Evolutionary conservation across 2,113 vertebrate genomes (phyloP).

Genomic region (Oceanites oceanicus): DNA sequence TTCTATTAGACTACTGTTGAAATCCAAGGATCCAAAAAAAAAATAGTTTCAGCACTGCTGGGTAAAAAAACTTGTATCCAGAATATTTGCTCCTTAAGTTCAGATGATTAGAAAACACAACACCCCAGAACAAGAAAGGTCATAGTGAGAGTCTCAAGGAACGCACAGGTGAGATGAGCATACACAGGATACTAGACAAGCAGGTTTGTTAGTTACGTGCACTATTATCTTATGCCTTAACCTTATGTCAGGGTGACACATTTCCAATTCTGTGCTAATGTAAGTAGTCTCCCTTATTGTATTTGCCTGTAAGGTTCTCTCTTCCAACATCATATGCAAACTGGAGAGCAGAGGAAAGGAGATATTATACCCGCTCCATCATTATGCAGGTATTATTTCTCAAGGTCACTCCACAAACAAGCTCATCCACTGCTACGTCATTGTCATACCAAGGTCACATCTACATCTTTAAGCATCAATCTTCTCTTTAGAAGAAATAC

Average conservation of each 20-base stretch:
- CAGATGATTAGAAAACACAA: background rate
- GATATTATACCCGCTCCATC: rapidly evolving
- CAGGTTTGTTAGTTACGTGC: background rate
- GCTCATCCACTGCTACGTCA: background rate
- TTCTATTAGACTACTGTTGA: background rate
- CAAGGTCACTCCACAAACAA: background rate
- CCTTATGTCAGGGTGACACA: background rate
- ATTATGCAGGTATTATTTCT: background rate
- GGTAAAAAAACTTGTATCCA: background rate
- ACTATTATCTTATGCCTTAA: background rate
- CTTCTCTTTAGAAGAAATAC: background rate
- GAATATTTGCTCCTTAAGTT: background rate
- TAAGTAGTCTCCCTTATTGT: background rate
- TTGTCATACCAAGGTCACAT: background rate
- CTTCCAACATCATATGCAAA: background rate
- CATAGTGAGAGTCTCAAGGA: background rate
- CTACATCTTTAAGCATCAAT: background rate
- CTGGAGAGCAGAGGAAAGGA: background rate
- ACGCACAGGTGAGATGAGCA: background rate
- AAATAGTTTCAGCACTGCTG: background rate
- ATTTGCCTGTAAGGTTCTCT: background rate
- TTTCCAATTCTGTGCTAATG: background rate
- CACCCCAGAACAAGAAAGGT: background rate
- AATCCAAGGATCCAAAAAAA: background rate
- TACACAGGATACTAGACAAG: background rate